Evolutionary conservation across 2,797 vertebrate species (phyloP).

Genomic region (Chaunax sp.): DNA sequence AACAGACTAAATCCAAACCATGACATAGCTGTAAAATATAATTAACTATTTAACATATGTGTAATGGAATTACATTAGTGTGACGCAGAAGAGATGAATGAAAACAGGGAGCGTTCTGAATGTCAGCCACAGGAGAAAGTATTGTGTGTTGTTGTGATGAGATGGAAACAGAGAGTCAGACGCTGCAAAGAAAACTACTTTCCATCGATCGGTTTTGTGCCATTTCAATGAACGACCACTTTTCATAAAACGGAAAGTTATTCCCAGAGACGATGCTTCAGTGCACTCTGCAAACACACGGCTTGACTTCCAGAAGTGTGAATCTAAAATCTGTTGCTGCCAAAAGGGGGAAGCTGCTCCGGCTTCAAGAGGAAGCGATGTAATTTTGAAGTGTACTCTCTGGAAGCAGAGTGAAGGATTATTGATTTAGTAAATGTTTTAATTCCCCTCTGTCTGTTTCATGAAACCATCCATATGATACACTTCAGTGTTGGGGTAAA

Average conservation of each 20-base stretch:
- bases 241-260: slow-evolving; percentile 52
- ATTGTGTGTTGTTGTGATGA: slow-evolving; percentile 14
- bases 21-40: too few species aligned
- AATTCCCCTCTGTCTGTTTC: not conserved
- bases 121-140: slow-evolving; percentile 12
- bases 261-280: slow-evolving; percentile 30
- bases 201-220: slow-evolving; percentile 68
- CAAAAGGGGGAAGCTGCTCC: not conserved
- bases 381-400: slow-evolving; percentile 4
- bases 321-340: slow-evolving; percentile 22
- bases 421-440: not conserved
- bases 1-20: too few species aligned
- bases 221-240: slow-evolving; percentile 27
- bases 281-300: slow-evolving; percentile 4
- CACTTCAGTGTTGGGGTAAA: not conserved
- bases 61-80: too few species aligned
- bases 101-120: slow-evolving; percentile 12
- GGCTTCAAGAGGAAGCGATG: slow-evolving; percentile 8
- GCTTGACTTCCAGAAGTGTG: slow-evolving; percentile 11
- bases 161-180: slow-evolving; percentile 37
- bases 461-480: too few species aligned
- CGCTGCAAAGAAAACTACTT: slow-evolving; percentile 40
- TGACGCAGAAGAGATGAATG: not conserved
- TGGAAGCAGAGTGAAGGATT: too few species aligned
- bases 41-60: too few species aligned